A percentile compares a stretch with the other conserved stretches of the same genome.
These are phyloP conservation scores for Numenius phaeopus DNA, from an alignment of 2,797 vertebrate genomes.

Conservation along the genomic window DNA sequence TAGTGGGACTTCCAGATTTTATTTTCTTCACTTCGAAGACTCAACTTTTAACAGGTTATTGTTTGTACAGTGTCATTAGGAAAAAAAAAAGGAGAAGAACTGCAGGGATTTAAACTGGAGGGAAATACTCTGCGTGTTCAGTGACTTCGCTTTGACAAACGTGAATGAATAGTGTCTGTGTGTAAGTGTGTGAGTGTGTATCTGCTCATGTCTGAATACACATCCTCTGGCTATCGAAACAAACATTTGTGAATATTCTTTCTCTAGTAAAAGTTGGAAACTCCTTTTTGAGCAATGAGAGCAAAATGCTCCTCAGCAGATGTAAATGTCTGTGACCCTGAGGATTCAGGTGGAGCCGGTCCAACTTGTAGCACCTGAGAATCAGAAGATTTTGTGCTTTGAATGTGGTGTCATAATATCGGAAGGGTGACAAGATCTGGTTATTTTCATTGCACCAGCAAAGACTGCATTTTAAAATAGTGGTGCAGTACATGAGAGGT, in stretches of 20 bases:
- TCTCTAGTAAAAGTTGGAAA: neutral
- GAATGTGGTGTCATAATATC: neutral
- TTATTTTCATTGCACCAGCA: neutral
- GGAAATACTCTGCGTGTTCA: neutral
- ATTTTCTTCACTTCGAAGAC: neutral
- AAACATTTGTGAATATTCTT: neutral
- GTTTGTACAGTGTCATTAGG: neutral
- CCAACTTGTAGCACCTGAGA: neutral
- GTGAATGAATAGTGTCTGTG: neutral
- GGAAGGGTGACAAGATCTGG: neutral
- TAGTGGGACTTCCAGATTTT: neutral
- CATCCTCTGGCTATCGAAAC: neutral
- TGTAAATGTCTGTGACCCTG: neutral
- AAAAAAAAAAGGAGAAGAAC: neutral
- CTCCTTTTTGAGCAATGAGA: neutral
- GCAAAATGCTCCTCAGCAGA: neutral
- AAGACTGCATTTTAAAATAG: neutral
- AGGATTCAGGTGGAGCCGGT: neutral
- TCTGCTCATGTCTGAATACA: neutral
- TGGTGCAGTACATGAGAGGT: neutral
- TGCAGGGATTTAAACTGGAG: neutral
- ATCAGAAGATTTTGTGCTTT: neutral
- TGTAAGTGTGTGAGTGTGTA: neutral
- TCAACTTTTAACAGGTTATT: neutral
- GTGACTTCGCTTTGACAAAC: neutral